A percentile compares a stretch with the other conserved stretches of the same genome.
Evolutionary conservation across 2,888 invertebrate species (phyloP).

Genomic region (Drosophila paranaensis): DNA sequence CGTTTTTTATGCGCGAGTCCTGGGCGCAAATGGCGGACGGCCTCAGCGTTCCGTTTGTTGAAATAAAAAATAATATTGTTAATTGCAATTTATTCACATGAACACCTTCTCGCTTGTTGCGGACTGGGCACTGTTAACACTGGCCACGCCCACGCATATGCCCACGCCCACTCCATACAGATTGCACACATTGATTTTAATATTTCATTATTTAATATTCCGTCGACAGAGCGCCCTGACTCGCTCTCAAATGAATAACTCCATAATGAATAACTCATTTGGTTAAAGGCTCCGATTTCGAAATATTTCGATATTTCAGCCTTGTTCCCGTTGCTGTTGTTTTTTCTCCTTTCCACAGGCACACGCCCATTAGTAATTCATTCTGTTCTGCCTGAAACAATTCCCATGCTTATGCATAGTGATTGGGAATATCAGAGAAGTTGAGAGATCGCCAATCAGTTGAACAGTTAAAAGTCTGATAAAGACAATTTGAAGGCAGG

Average conservation of each 20-base stretch:
- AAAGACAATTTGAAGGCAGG: neutral
- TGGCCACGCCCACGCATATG: neutral
- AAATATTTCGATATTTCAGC: slow-evolving; percentile 2
- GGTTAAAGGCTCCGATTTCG: slow-evolving; percentile 16
- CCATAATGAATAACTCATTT: slow-evolving; percentile 65
- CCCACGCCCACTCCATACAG: slow-evolving; percentile 17
- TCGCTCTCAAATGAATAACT: slow-evolving; percentile 27
- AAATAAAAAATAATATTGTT: slow-evolving; percentile 77
- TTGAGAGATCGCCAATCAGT: neutral
- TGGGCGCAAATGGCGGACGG: slow-evolving; percentile 25
- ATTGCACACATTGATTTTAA: slow-evolving; percentile 61
- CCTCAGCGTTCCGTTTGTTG: slow-evolving; percentile 67
- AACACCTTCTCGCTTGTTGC: slow-evolving; percentile 68
- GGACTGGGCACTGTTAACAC: slow-evolving; percentile 7
- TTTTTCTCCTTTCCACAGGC: neutral
- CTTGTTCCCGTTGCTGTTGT: neutral
- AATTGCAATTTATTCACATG: slow-evolving; percentile 84
- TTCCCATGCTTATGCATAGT: neutral
- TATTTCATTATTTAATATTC: slow-evolving; percentile 76
- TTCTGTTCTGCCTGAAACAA: neutral
- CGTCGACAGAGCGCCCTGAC: slow-evolving; percentile 3
- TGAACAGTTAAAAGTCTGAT: neutral
- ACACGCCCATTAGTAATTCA: slow-evolving; percentile 7
- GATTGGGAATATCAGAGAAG: neutral
- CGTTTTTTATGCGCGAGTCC: slow-evolving; percentile 52